These are phyloP conservation scores for Vultur gryphus DNA, from an alignment of 2,797 vertebrate genomes.

Conservation along the genomic window DNA sequence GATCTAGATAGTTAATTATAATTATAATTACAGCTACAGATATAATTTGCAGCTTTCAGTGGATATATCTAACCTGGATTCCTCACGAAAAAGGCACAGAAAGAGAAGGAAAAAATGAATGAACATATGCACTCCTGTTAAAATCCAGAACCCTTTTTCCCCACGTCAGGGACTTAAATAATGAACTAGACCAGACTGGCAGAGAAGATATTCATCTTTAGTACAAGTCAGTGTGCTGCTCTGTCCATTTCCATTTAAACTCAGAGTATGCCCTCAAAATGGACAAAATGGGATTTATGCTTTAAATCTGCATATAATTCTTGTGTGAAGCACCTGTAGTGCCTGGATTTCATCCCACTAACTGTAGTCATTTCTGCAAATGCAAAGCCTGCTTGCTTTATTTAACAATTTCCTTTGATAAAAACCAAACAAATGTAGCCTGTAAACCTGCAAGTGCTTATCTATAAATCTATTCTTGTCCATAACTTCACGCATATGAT, in stretches of 20 bases:
- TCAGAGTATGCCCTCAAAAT: not conserved
- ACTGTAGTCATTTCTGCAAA: not conserved
- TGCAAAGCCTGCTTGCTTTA: fast-evolving
- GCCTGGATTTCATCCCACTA: not conserved
- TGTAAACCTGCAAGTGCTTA: not conserved
- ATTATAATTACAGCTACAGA: not conserved
- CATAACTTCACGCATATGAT: not conserved
- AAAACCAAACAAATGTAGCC: not conserved
- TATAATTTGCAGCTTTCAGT: not conserved
- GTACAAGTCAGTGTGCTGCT: not conserved
- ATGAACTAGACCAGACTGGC: not conserved
- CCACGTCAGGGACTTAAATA: not conserved
- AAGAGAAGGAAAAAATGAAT: not conserved
- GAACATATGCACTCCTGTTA: not conserved
- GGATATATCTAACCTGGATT: not conserved
- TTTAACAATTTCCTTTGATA: not conserved
- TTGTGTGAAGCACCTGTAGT: not conserved
- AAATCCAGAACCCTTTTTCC: not conserved
- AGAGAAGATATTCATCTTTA: not conserved
- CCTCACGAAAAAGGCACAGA: not conserved
- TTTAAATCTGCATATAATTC: not conserved
- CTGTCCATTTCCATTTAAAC: not conserved
- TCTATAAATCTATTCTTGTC: not conserved
- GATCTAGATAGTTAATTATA: not conserved
- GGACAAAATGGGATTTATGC: not conserved